Base-by-base conservation (phyloP, 2,888 invertebrate species). In the Cyclophora punctaria region DNA sequence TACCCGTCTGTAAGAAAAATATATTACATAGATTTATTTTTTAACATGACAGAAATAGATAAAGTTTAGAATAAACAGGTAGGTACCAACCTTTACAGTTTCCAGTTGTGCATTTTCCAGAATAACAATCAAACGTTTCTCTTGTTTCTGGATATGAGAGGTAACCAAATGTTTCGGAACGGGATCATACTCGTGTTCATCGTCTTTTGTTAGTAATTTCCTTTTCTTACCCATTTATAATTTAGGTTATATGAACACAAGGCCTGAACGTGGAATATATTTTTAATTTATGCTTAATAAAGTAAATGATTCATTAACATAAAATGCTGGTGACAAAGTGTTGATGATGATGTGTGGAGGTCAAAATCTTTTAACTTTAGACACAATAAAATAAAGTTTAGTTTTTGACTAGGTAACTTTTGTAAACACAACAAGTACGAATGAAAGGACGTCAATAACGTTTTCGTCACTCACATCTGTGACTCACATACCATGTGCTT, bases 101-200 rank as follows among this genome's bases (percentile, higher is more conserved):
- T 99, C 99, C 48, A 99, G 81, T 70, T 98, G 98, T 3, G 99
- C 98, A 52, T 95, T 93, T 87, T 98, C 98, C 49, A 99, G 83
- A 52, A 99, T 92, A 43, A 99, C 92, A 60, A 99, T 96, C 33
- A 99, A 89, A 47, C 98, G 93, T 78, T 98, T 97, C 66, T 97
- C 96, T 80, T 95, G 93, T 63, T 95, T 93, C 66, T 93, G 92
- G 46, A 95, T 90, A 60, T 96, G 95, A 20, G 91, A 90, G n/a
- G 93, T 91, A 44, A 93, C 92, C 56, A 95, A 89, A 82, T 96
- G 95, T 71, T 92, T 93, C 0, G 95, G 94, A 51, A 91, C 84
- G 6, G 95, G 92, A 82, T 95, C 95, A 69, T 91, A 95, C 82
- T 95, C 95, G 55, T 91, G 91, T 58, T 94, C 94, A 60, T 94